Percentiles rank a stretch among this genome's conserved stretches.
phyloP scores from a whole-genome alignment of 2,888 invertebrate species.

The Clistopyga incitator region DNA sequence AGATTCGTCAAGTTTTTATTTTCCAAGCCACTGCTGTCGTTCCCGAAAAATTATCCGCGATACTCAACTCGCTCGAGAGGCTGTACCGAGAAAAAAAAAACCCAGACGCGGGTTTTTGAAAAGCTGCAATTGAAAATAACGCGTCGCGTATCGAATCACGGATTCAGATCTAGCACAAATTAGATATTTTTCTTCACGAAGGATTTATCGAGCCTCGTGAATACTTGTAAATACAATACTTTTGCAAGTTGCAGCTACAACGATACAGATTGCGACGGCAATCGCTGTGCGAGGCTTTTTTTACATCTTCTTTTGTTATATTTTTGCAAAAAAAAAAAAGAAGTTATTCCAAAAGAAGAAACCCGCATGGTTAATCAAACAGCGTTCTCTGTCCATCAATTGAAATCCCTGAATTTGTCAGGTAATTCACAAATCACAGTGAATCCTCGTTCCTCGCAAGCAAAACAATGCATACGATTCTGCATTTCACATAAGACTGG shows the following conservation, averaged over 20 bases:
- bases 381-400: constrained; percentile 36
- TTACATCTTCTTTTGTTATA: background rate
- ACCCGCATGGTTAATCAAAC: constrained; percentile 15
- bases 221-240: constrained; percentile 61
- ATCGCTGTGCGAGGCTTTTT: constrained; percentile 41
- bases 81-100: constrained; percentile 20
- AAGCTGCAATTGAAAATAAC: constrained; percentile 28
- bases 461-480: constrained; percentile 37
- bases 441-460: constrained; percentile 27
- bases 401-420: constrained; percentile 35
- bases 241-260: constrained; percentile 55
- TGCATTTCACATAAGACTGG: constrained; percentile 65
- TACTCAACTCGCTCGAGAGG: constrained; percentile 22
- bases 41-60: constrained; percentile 14
- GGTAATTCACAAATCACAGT: constrained; percentile 24
- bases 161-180: constrained; percentile 62
- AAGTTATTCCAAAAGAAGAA: background rate
- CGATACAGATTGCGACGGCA: constrained; percentile 41
- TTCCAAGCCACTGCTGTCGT: constrained; percentile 23
- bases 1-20: constrained; percentile 47
- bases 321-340: too few species aligned
- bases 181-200: constrained; percentile 47
- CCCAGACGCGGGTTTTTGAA: constrained; percentile 12
- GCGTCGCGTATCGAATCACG: constrained; percentile 32
- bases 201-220: constrained; percentile 34